Conservation (phyloP, 2,113 vertebrate species). For the Nematolebias whitei region DNA sequence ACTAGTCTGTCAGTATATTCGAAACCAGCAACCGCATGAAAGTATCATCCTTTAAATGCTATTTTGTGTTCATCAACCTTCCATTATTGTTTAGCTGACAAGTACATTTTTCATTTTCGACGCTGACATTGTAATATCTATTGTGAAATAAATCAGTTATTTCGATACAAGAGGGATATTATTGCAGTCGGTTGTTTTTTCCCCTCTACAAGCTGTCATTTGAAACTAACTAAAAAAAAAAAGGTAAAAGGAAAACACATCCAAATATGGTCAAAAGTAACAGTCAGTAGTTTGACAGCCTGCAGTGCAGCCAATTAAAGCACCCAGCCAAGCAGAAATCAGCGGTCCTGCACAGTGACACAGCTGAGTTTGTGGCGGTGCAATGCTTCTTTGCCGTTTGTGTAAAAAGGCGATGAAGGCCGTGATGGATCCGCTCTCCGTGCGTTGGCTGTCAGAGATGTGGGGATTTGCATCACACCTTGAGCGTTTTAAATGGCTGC, state of each 20-base stretch:
- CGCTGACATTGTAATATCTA: constrained; percentile 22
- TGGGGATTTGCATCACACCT: constrained; percentile 73
- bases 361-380: constrained; percentile 45
- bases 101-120: background rate
- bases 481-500: constrained; percentile 74
- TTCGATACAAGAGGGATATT: constrained; percentile 13
- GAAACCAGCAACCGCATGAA: background rate
- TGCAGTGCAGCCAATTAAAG: constrained; percentile 69
- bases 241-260: constrained; percentile 35
- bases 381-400: constrained; percentile 40
- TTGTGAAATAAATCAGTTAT: constrained; percentile 9
- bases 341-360: constrained; percentile 62
- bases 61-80: background rate
- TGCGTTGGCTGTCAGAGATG: constrained; percentile 61
- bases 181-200: constrained; percentile 26
- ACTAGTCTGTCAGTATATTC: constrained; percentile 1
- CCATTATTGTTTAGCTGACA: constrained; percentile 2
- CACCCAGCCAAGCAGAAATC: constrained; percentile 57
- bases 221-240: constrained; percentile 35
- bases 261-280: constrained; percentile 51
- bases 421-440: constrained; percentile 66
- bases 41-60: background rate
- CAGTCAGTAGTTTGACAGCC: constrained; percentile 64
- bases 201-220: constrained; percentile 30
- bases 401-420: constrained; percentile 55